Evolutionary conservation across 92 coral and sea anemone genomes (phyloP).

Genomic region (Micromussa lordhowensis): DNA sequence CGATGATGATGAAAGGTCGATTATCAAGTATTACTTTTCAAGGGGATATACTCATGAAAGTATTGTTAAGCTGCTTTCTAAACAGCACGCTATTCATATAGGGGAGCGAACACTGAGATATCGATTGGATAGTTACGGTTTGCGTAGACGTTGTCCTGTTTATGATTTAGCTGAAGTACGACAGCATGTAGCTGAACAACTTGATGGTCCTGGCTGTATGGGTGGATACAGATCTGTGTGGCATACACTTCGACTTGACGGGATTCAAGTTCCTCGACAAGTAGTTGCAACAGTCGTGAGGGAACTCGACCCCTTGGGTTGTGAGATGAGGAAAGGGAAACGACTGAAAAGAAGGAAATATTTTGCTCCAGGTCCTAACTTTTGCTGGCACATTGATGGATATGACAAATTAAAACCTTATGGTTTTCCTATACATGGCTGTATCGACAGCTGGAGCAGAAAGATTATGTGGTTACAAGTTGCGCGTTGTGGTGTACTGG

Average conservation of each 20-base stretch:
- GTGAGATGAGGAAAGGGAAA: conserved; percentile 49
- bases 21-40: conserved; percentile 57
- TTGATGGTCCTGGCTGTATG: too few relatives aligned
- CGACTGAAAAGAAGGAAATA: conserved; percentile 60
- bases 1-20: conserved; percentile 38
- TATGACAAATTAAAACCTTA: too few relatives aligned
- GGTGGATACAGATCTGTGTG: conserved; percentile 59
- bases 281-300: conserved; percentile 44
- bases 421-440: too few relatives aligned
- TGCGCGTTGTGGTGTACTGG: too few relatives aligned
- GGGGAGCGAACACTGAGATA: conserved; percentile 60
- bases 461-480: conserved; percentile 57
- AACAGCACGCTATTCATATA: conserved; percentile 67
- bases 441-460: conserved; percentile 45
- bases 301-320: conserved; percentile 57
- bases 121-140: conserved; percentile 61
- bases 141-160: conserved; percentile 41
- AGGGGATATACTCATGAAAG: conserved; percentile 65
- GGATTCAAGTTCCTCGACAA: conserved; percentile 56
- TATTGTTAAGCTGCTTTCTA: conserved; percentile 57
- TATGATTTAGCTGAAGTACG: conserved; percentile 55
- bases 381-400: too few relatives aligned
- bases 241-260: conserved; percentile 55
- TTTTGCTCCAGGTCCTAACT: conserved; percentile 28
- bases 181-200: conserved; percentile 41